Base-by-base conservation (phyloP, 2,888 invertebrate species). In the Brenthis ino region DNA sequence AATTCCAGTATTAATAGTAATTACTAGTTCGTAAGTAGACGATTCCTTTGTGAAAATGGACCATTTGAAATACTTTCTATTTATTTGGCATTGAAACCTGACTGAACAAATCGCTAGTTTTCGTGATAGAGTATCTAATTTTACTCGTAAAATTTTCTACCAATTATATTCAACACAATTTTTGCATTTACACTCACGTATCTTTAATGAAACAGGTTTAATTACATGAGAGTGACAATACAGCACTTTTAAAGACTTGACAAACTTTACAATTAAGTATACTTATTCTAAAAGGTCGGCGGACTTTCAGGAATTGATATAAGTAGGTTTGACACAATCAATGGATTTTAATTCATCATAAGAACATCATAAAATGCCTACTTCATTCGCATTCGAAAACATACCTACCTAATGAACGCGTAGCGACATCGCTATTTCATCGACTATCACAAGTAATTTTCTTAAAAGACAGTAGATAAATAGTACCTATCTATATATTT, bases 181-280 rank as follows among this genome's bases (percentile, higher is more conserved):
- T 72, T 70, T 70, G 68, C 68, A 72, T 72, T 70, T 70, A 72
- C 68, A 64, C 65, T 63, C 68, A 65, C 63, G 33, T 66, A 68
- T 60, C 67, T 65, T 65, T 68, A 65, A 65, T 69, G 57, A 70
- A 72, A 65, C 70, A 70, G 65, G 67, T 70, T 51, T 69, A 68
- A 61, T 51, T 69, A 68, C 64, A 73, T 69, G 68, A 67, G 67
- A 67, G 74, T 72, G 77, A 77, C 77, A 77, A 77, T 77, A 77
- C 70, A 51, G 72, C 73, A 74, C 67, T 71, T 43, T 43, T 69
- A 68, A 76, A 77, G 74, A 77, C 77, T 76, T 76, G 65, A 73
- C 68, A 64, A 72, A 70, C 70, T 70, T 72, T 72, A 68, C 66
- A 68, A 53, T 58, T 70, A 68, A 61, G 68, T 66, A 43, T 43